Evolutionary conservation across 2,888 invertebrate species (phyloP).

Genomic region (Dolomedes plantarius): DNA sequence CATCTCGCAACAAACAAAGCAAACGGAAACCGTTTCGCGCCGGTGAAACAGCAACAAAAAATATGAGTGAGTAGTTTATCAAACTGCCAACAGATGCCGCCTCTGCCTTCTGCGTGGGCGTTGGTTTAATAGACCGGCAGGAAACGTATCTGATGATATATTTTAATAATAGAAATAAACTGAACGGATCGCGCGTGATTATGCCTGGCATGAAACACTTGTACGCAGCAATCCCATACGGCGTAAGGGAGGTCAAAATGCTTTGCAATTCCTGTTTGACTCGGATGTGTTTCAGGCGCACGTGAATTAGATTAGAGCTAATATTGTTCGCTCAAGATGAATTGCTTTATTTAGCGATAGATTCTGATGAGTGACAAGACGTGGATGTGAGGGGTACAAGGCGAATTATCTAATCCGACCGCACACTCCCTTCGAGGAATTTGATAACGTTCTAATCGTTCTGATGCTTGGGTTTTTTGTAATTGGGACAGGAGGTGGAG

Average conservation of each 20-base stretch:
- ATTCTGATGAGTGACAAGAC: too few species aligned
- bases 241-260: background rate
- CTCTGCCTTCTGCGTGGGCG: conserved; percentile 46
- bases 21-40: background rate
- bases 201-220: background rate
- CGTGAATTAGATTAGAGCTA: background rate
- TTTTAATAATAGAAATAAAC: conserved; percentile 50
- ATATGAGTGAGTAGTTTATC: conserved; percentile 58
- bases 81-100: conserved; percentile 61
- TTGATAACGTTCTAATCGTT: too few species aligned
- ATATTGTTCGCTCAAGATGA: background rate
- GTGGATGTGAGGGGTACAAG: too few species aligned
- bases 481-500: too few species aligned
- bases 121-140: conserved; percentile 40
- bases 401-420: too few species aligned
- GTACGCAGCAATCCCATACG: background rate
- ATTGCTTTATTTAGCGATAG: too few species aligned
- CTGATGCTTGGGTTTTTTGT: too few species aligned
- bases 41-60: too few species aligned
- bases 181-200: background rate
- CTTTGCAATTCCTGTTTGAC: background rate
- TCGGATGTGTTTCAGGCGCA: background rate
- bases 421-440: too few species aligned
- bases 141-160: conserved; percentile 29
- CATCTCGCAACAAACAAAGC: conserved; percentile 16